These are phyloP conservation scores for Monochamus saltuarius DNA, from an alignment of 1,140 invertebrate genomes.

Conservation along the genomic window DNA sequence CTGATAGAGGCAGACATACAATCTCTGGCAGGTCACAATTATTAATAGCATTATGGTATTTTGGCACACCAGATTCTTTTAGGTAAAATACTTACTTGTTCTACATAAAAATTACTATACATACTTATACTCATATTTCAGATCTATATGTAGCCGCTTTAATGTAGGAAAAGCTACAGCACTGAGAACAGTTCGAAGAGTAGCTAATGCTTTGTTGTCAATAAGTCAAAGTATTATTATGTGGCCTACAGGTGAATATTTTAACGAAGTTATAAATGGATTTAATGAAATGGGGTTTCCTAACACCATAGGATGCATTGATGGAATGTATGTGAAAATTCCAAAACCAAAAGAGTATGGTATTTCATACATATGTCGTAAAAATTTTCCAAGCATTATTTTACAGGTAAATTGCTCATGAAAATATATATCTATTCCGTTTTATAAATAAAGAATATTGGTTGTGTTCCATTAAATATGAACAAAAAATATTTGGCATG, in stretches of 20 bases:
- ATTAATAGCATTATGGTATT: too few species aligned
- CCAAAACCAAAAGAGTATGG: slow-evolving; percentile 1
- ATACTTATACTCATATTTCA: neutral
- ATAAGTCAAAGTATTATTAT: neutral
- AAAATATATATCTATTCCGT: too few species aligned
- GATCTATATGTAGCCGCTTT: neutral
- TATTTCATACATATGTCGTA: neutral
- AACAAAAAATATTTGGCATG: too few species aligned
- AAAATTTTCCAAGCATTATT: slow-evolving; percentile 1
- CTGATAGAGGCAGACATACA: too few species aligned
- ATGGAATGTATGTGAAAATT: neutral
- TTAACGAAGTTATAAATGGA: neutral
- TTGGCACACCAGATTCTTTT: too few species aligned
- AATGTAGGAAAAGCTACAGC: slow-evolving; percentile 1
- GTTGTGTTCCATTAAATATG: too few species aligned
- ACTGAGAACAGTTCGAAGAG: slow-evolving; percentile 3
- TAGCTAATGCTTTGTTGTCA: neutral
- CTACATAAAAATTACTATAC: too few species aligned
- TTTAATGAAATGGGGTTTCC: slow-evolving; percentile 1
- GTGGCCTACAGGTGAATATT: neutral
- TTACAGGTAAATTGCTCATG: slow-evolving; percentile 9
- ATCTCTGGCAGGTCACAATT: too few species aligned
- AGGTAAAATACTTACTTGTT: too few species aligned
- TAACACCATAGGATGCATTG: neutral
- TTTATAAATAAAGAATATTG: too few species aligned